Conservation (phyloP, 2,888 invertebrate species). For the Ceramica pisi region DNA sequence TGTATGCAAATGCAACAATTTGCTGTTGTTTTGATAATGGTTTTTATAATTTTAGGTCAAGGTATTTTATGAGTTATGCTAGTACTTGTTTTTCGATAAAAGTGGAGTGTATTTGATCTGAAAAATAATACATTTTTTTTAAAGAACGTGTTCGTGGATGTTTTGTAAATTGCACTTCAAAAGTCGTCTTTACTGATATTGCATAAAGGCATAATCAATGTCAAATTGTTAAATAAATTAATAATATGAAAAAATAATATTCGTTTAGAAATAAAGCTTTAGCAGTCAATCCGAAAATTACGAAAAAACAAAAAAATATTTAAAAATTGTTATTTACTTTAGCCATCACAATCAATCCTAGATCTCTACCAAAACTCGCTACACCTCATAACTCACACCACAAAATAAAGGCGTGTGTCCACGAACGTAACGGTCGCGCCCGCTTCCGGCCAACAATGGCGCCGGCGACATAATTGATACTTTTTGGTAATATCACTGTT, state of each 20-base stretch:
- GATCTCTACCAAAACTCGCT: constrained; percentile 10
- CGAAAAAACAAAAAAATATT: neutral
- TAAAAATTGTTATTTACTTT: too few relatives aligned
- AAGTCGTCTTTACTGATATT: neutral
- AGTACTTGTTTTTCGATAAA: neutral
- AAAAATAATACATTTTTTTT: too few relatives aligned
- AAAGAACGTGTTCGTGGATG: too few relatives aligned
- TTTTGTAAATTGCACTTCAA: too few relatives aligned
- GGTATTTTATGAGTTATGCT: neutral
- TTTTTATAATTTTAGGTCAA: neutral
- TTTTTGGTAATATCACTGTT: constrained; percentile 56
- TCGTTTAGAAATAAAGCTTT: neutral
- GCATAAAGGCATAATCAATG: neutral
- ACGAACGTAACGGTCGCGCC: constrained; percentile 61
- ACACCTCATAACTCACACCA: constrained; percentile 26
- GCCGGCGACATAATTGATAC: constrained; percentile 65
- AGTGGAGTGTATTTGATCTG: too few relatives aligned
- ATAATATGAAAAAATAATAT: too few relatives aligned
- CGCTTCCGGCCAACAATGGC: constrained; percentile 61
- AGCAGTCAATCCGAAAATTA: neutral
- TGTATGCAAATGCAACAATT: neutral
- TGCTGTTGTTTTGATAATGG: neutral
- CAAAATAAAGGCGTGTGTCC: constrained; percentile 58
- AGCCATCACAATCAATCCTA: neutral
- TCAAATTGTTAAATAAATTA: too few relatives aligned